These are phyloP conservation scores for Siniperca obscura DNA, from an alignment of 2,797 vertebrate species.

Conservation along the genomic window DNA sequence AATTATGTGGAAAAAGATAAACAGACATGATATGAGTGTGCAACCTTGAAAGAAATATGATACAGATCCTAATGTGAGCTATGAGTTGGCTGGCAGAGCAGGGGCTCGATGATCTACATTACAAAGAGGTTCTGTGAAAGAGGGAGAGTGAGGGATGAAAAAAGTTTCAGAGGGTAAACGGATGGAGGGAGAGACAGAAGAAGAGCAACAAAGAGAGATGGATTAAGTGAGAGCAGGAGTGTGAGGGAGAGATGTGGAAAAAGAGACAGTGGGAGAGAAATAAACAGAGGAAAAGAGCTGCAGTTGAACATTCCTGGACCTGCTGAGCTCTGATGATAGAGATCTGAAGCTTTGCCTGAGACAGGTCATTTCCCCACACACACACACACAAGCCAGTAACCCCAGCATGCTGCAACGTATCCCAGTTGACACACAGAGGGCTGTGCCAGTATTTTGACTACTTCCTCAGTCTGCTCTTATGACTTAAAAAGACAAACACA, in stretches of 20 bases:
- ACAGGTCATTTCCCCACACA: constrained; percentile 54
- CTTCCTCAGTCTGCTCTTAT: constrained; percentile 40
- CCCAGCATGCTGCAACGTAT: constrained; percentile 47
- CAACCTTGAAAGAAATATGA: constrained; percentile 65
- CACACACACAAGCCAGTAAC: constrained; percentile 37
- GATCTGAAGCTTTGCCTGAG: constrained; percentile 55
- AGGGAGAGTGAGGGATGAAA: neutral
- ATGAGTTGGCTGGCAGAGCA: constrained; percentile 43
- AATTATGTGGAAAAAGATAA: constrained; percentile 65
- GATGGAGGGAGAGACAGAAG: constrained; percentile 27
- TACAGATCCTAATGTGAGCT: constrained; percentile 56
- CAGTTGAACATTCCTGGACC: constrained; percentile 79
- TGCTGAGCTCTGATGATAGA: constrained; percentile 71
- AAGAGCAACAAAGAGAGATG: constrained; percentile 54
- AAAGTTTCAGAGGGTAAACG: constrained; percentile 12
- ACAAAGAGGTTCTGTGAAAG: constrained; percentile 50
- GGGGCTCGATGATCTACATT: constrained; percentile 36
- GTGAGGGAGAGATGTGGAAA: constrained; percentile 42
- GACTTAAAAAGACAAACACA: constrained; percentile 48
- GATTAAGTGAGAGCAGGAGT: constrained; percentile 56
- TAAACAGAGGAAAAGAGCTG: constrained; percentile 80
- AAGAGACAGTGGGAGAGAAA: constrained; percentile 51
- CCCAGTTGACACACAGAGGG: constrained; percentile 42
- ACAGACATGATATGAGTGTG: constrained; percentile 56
- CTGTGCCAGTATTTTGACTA: constrained; percentile 63